Conservation (phyloP, 2,797 vertebrate genomes). For the Poecilia wingei region DNA sequence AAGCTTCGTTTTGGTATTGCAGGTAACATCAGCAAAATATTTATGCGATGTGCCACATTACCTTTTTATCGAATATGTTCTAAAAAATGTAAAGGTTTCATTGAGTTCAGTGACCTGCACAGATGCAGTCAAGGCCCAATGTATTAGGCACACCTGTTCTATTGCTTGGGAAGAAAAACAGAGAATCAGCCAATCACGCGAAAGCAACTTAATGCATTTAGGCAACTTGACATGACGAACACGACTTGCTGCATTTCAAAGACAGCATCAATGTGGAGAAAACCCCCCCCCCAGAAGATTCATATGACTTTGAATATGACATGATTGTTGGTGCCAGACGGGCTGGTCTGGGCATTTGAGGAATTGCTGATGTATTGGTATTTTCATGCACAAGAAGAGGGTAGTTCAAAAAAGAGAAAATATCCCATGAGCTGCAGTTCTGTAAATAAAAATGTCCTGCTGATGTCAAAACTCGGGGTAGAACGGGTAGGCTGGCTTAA, state of each 20-base stretch:
- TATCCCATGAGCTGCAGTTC: background rate
- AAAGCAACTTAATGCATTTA: background rate
- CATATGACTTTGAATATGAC: background rate
- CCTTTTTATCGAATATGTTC: background rate
- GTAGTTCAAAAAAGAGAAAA: background rate
- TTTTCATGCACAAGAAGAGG: background rate
- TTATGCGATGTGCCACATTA: background rate
- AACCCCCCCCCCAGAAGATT: background rate
- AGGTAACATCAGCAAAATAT: background rate
- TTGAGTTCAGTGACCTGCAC: background rate
- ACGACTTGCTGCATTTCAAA: background rate
- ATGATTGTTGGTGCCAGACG: background rate
- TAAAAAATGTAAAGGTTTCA: constrained; percentile 5
- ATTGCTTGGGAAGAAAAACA: background rate
- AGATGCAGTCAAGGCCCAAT: background rate
- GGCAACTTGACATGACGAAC: background rate
- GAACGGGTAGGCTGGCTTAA: background rate
- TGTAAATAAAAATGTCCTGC: background rate
- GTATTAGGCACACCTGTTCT: background rate
- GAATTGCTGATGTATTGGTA: background rate
- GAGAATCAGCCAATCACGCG: background rate
- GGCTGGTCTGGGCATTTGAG: background rate
- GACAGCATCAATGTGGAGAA: background rate
- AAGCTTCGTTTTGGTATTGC: constrained; percentile 5
- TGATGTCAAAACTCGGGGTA: background rate